Evolutionary conservation across 2,888 invertebrate species (phyloP).

Genomic region (Rhagium mordax): DNA sequence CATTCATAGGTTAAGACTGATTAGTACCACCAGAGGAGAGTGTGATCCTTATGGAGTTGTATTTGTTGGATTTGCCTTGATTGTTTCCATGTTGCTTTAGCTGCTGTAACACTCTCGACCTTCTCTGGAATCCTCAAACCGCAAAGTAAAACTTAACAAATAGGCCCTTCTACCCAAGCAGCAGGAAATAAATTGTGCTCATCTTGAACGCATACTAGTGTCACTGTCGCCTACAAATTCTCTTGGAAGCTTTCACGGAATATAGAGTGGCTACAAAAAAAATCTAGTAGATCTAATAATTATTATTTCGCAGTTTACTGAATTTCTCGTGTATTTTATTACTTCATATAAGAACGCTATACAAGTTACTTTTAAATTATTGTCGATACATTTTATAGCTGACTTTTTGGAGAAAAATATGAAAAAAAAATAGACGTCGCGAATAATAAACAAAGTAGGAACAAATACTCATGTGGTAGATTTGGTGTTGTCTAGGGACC

Average conservation of each 20-base stretch:
- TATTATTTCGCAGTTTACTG: background rate
- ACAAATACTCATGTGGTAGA: too few species aligned
- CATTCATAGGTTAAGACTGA: too few species aligned
- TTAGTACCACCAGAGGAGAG: too few species aligned
- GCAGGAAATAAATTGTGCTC: conserved; percentile 29
- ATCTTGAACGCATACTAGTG: conserved; percentile 29
- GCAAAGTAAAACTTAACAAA: conserved; percentile 34
- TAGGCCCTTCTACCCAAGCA: conserved; percentile 31
- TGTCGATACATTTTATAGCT: too few species aligned
- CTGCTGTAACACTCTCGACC: conserved; percentile 16
- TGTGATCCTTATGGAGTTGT: background rate
- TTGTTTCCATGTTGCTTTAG: conserved; percentile 11
- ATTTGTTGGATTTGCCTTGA: background rate
- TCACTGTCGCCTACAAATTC: conserved; percentile 25
- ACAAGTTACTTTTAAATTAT: too few species aligned
- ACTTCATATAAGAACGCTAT: too few species aligned
- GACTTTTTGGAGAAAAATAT: too few species aligned
- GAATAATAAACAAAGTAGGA: too few species aligned
- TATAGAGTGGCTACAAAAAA: background rate
- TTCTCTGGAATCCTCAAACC: conserved; percentile 10
- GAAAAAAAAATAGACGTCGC: too few species aligned
- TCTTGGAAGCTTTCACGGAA: conserved; percentile 5
- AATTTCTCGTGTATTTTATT: background rate
- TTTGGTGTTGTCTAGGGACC: too few species aligned
- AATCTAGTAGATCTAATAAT: background rate